Percentiles rank a stretch among this genome's conserved stretches.
Conservation (phyloP, 2,888 invertebrate genomes). For the Holacanthella duospinosa region DNA sequence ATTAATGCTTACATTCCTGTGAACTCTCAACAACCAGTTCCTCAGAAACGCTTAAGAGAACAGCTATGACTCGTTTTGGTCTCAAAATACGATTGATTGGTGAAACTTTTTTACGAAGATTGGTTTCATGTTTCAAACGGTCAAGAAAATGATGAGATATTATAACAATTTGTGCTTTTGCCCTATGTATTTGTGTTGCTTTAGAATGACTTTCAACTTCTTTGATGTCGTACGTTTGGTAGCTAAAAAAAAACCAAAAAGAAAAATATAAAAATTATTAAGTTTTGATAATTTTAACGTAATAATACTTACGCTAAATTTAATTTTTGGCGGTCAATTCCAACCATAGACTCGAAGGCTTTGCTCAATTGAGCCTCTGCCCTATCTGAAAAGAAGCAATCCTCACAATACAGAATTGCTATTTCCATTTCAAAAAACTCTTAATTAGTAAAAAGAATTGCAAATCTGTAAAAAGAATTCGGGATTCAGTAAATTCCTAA, state of each 20-base stretch:
- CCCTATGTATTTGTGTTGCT: constrained; percentile 31
- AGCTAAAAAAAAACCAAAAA: constrained; percentile 14
- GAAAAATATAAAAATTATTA: background rate
- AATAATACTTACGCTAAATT: constrained; percentile 28
- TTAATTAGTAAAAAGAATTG: too few relatives aligned
- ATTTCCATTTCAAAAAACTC: too few relatives aligned
- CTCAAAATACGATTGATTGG: constrained; percentile 33
- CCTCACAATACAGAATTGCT: constrained; percentile 30
- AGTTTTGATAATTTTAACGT: background rate
- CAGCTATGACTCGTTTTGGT: constrained; percentile 34
- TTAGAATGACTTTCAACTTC: constrained; percentile 31
- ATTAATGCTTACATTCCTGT: constrained; percentile 11
- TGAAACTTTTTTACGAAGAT: constrained; percentile 26
- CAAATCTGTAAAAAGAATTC: too few relatives aligned
- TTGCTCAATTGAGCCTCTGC: constrained; percentile 25
- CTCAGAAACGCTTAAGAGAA: constrained; percentile 22
- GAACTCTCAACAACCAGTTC: constrained; percentile 24
- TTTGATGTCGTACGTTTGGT: constrained; percentile 32
- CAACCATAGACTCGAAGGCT: constrained; percentile 33
- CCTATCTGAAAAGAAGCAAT: constrained; percentile 32
- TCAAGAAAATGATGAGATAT: constrained; percentile 36
- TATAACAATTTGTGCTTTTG: constrained; percentile 36
- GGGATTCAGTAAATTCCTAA: too few relatives aligned
- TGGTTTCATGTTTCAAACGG: constrained; percentile 30
- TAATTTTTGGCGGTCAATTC: constrained; percentile 32